These are phyloP conservation scores for Dipus sagitta DNA, from an alignment of 2,797 vertebrate species.

Conservation along the genomic window DNA sequence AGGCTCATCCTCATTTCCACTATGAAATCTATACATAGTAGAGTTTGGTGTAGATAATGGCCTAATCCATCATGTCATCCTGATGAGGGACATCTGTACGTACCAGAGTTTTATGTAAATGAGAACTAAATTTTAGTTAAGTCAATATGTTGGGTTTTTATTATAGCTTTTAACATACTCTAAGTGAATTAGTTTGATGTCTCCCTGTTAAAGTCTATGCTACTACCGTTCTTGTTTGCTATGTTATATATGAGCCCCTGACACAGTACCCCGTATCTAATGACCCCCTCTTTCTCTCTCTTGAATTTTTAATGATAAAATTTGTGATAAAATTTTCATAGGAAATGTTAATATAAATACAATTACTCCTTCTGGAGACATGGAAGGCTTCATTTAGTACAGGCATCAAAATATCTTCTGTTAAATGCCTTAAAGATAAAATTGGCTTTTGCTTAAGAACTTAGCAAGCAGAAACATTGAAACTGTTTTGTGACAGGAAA, in stretches of 20 bases:
- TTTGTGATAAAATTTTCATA: slow-evolving; percentile 20
- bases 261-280: neutral
- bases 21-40: neutral
- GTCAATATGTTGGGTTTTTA: neutral
- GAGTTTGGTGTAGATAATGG: neutral
- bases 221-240: neutral
- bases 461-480: slow-evolving; percentile 48
- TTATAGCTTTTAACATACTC: neutral
- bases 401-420: neutral
- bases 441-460: slow-evolving; percentile 69
- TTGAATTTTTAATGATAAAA: slow-evolving; percentile 22
- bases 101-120: neutral
- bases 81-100: neutral
- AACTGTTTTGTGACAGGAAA: slow-evolving; percentile 64
- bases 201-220: neutral
- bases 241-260: neutral
- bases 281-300: neutral
- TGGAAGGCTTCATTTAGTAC: slow-evolving; percentile 23
- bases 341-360: slow-evolving; percentile 59
- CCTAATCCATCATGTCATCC: neutral
- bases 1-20: neutral
- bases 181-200: neutral
- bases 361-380: neutral
- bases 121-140: slow-evolving; percentile 10
- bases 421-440: slow-evolving; percentile 68